A percentile compares a stretch with the other conserved stretches of the same genome.
Evolutionary conservation across 92 coral and sea anemone species (phyloP).

Genomic region (Heliopora coerulea): DNA sequence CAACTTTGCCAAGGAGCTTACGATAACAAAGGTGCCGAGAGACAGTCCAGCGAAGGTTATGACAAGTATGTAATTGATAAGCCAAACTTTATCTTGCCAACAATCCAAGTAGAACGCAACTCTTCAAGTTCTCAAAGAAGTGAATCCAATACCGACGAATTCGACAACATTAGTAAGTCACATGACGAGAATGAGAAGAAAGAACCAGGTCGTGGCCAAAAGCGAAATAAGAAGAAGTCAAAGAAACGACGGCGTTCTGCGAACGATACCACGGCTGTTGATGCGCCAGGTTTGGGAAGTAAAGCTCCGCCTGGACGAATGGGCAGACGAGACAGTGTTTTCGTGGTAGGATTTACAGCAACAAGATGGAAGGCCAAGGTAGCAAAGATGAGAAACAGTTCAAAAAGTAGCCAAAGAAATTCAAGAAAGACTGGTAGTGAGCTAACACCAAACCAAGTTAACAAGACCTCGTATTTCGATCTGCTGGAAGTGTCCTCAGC

Average conservation of each 20-base stretch:
- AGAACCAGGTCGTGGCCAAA: not conserved
- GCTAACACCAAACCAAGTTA: not conserved
- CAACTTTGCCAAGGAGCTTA: not conserved
- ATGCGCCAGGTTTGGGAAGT: slow-evolving; percentile 65
- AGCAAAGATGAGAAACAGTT: slow-evolving; percentile 31
- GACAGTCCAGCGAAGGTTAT: not conserved
- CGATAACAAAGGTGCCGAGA: slow-evolving; percentile 3
- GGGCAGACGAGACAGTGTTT: slow-evolving; percentile 95
- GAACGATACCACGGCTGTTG: slow-evolving; percentile 58
- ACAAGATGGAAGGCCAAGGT: slow-evolving; percentile 97
- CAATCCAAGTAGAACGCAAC: slow-evolving; percentile 4
- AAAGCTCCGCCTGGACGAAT: slow-evolving; percentile 68
- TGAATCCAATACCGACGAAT: not conserved
- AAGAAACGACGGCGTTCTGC: slow-evolving; percentile 37
- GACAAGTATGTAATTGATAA: not conserved
- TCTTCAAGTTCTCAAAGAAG: slow-evolving; percentile 26
- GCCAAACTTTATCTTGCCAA: not conserved
- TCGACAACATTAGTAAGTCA: not conserved
- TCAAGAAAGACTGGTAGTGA: not conserved
- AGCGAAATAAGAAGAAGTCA: slow-evolving; percentile 5
- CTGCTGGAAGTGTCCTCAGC: slow-evolving; percentile 21
- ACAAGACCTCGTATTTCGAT: not conserved
- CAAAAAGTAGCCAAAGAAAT: not conserved
- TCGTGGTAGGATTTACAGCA: slow-evolving; percentile 90
- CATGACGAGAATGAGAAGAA: not conserved